phyloP scores from a whole-genome alignment of 37 sponge, comb jelly and placozoan genomes.

The Tethya wilhelma region DNA sequence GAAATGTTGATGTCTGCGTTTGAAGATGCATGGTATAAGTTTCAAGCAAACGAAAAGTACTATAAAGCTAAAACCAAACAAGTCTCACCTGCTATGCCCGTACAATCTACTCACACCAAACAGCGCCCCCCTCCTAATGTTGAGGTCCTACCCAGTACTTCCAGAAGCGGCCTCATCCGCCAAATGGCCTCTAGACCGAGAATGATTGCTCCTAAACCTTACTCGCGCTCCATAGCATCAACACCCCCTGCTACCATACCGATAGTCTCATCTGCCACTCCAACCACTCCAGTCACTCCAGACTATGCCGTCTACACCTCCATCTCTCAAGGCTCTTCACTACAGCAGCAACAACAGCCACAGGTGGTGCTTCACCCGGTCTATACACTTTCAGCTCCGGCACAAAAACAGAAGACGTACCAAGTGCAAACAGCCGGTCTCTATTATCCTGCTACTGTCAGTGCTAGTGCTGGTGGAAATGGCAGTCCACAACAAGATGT shows the following conservation, averaged over 20 bases:
- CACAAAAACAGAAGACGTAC: not conserved
- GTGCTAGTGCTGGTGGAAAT: not conserved
- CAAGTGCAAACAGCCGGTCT: slow-evolving; percentile 6
- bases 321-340: not conserved
- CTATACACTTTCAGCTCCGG: not conserved
- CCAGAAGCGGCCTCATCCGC: not conserved
- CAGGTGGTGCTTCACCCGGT: not conserved
- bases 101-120: too few relatives aligned
- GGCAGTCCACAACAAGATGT: not conserved
- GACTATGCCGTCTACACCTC: not conserved
- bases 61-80: slow-evolving; percentile 8
- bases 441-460: not conserved
- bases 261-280: too few relatives aligned
- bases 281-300: not conserved
- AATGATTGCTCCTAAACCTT: slow-evolving; percentile 9
- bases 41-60: slow-evolving; percentile 46
- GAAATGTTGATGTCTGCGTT: slow-evolving; percentile 48
- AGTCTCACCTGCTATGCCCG: not conserved
- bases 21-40: slow-evolving; percentile 66
- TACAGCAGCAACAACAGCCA: slow-evolving; percentile 3
- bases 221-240: not conserved
- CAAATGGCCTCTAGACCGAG: not conserved
- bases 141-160: slow-evolving; percentile 19
- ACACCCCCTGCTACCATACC: not conserved
- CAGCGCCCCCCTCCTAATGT: slow-evolving; percentile 28